Percentiles rank a stretch among this genome's conserved stretches.
Conservation (phyloP, 2,113 vertebrate genomes). For the Chaenocephalus aceratus region DNA sequence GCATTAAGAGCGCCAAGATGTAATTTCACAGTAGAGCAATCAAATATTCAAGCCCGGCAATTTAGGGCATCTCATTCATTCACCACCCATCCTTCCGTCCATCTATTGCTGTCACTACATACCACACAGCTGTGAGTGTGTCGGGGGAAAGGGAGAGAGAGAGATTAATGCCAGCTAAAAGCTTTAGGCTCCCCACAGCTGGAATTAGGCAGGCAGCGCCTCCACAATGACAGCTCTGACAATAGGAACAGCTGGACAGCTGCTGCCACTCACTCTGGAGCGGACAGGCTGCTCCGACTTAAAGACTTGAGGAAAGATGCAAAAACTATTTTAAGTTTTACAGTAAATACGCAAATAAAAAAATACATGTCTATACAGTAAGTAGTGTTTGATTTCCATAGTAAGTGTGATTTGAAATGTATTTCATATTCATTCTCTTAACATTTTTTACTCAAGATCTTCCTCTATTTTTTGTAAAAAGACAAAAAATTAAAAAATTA, state of each 20-base stretch:
- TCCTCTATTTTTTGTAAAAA: too few relatives aligned
- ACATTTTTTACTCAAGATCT: too few relatives aligned
- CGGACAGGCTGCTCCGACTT: slow-evolving; percentile 25
- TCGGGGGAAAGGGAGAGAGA: slow-evolving; percentile 19
- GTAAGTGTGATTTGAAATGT: too few relatives aligned
- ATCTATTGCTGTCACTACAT: slow-evolving; percentile 75
- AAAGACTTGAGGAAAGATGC: neutral
- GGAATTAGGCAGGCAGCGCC: slow-evolving; percentile 65
- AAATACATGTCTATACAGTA: too few relatives aligned
- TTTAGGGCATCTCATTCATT: slow-evolving; percentile 86
- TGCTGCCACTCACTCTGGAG: slow-evolving; percentile 63
- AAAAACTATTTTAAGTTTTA: slow-evolving; percentile 6
- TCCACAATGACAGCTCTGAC: slow-evolving; percentile 66
- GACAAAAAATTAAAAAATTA: too few relatives aligned
- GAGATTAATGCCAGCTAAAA: slow-evolving; percentile 66
- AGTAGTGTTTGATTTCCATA: too few relatives aligned
- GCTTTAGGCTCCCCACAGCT: slow-evolving; percentile 74
- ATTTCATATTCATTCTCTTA: too few relatives aligned
- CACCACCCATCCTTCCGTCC: slow-evolving; percentile 83
- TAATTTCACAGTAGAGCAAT: slow-evolving; percentile 87
- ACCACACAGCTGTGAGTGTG: slow-evolving; percentile 80
- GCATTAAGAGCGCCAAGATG: slow-evolving; percentile 84
- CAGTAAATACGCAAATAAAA: neutral
- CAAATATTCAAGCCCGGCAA: slow-evolving; percentile 85
- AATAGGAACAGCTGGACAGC: slow-evolving; percentile 82